Conservation (phyloP, 2,113 vertebrate species). For the Mugil cephalus region DNA sequence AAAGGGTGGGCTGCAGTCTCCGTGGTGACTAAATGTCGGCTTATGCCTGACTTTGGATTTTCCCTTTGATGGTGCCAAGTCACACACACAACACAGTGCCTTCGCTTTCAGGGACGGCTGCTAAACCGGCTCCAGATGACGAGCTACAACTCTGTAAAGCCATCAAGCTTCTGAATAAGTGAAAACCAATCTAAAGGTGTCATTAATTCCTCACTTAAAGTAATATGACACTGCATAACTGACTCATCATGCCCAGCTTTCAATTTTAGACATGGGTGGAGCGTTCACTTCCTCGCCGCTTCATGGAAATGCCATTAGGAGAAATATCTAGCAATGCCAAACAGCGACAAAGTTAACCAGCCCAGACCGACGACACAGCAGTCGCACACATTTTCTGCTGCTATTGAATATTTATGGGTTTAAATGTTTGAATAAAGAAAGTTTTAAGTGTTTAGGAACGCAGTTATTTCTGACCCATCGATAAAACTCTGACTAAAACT, state of each 20-base stretch:
- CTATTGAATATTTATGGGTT: constrained; percentile 1
- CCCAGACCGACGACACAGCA: background rate
- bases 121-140: background rate
- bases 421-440: background rate
- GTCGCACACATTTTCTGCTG: constrained; percentile 1
- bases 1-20: too few relatives aligned
- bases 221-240: background rate
- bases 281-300: constrained; percentile 32
- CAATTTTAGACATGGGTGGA: constrained; percentile 13
- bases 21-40: too few relatives aligned
- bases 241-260: background rate
- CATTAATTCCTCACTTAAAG: background rate
- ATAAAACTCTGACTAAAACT: background rate
- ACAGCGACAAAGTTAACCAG: background rate
- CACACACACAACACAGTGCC: too few relatives aligned
- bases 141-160: background rate
- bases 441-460: background rate
- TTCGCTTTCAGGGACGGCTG: background rate
- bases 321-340: background rate
- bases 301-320: constrained; percentile 11
- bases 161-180: background rate
- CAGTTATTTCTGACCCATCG: background rate
- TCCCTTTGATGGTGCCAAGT: too few relatives aligned
- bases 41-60: too few relatives aligned
- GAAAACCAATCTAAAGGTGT: background rate